Conservation (phyloP, 2,113 vertebrate species). For the Ardeotis arabs region DNA sequence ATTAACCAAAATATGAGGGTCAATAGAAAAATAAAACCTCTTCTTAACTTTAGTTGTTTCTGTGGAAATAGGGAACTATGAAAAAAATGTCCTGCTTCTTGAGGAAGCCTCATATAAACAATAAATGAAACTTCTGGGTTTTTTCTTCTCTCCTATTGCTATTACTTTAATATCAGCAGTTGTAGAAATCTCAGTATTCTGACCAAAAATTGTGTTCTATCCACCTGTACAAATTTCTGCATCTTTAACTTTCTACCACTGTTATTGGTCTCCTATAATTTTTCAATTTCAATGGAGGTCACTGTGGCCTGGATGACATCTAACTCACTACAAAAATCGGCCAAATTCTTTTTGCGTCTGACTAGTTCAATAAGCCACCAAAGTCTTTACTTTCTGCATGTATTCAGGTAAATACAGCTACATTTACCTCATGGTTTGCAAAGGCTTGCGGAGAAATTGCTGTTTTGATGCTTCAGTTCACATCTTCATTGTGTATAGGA, state of each 20-base stretch:
- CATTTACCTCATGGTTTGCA: not conserved
- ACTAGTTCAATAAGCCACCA: not conserved
- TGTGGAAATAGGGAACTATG: not conserved
- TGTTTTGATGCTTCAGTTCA: not conserved
- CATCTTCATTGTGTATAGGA: not conserved
- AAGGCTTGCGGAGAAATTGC: not conserved
- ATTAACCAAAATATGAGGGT: not conserved
- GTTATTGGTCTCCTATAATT: slow-evolving; percentile 40
- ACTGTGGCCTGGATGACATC: slow-evolving; percentile 30
- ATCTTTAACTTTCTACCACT: slow-evolving; percentile 41
- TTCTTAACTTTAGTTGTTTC: not conserved
- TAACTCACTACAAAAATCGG: not conserved
- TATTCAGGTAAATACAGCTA: not conserved
- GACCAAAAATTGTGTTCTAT: not conserved
- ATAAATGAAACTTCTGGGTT: not conserved
- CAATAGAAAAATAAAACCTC: not conserved
- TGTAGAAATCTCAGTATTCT: not conserved
- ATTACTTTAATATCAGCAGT: not conserved
- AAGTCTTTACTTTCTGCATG: not conserved
- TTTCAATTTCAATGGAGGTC: slow-evolving; percentile 53
- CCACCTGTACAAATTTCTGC: slow-evolving; percentile 27
- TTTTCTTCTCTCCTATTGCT: not conserved
- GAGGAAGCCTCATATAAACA: not conserved
- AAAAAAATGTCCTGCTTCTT: not conserved
- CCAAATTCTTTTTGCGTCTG: not conserved